Percentiles rank a stretch among this genome's conserved stretches.
Evolutionary conservation across 2,113 vertebrate genomes (phyloP).

Genomic region (Heterocephalus glaber): DNA sequence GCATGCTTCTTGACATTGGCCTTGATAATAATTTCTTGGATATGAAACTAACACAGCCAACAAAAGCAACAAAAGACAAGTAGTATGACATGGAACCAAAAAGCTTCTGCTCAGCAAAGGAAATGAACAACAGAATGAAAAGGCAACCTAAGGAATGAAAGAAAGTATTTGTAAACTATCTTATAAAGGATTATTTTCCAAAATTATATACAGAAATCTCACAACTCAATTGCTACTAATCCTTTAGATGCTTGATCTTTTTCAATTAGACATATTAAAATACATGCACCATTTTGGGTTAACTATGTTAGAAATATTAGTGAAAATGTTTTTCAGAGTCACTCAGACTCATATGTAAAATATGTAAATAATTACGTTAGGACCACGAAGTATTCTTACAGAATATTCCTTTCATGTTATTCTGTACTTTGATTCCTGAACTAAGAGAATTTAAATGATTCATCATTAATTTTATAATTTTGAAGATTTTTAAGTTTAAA

Average conservation of each 20-base stretch:
- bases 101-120: background rate
- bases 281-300: background rate
- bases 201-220: background rate
- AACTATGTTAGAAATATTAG: background rate
- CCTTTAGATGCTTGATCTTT: background rate
- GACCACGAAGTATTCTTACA: background rate
- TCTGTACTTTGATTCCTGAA: background rate
- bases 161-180: background rate
- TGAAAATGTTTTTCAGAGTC: background rate
- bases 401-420: background rate
- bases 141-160: too few relatives aligned
- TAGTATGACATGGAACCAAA: background rate
- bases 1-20: background rate
- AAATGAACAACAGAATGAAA: background rate
- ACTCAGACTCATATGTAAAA: background rate
- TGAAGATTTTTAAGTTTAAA: constrained; percentile 30
- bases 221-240: background rate
- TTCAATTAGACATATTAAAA: background rate
- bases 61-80: background rate
- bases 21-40: background rate
- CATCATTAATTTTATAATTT: background rate
- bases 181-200: background rate
- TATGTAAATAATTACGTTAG: background rate
- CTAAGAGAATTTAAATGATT: background rate
- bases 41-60: background rate